These are phyloP conservation scores for Diadumene lineata DNA, from an alignment of 92 coral and sea anemone genomes.

Conservation along the genomic window DNA sequence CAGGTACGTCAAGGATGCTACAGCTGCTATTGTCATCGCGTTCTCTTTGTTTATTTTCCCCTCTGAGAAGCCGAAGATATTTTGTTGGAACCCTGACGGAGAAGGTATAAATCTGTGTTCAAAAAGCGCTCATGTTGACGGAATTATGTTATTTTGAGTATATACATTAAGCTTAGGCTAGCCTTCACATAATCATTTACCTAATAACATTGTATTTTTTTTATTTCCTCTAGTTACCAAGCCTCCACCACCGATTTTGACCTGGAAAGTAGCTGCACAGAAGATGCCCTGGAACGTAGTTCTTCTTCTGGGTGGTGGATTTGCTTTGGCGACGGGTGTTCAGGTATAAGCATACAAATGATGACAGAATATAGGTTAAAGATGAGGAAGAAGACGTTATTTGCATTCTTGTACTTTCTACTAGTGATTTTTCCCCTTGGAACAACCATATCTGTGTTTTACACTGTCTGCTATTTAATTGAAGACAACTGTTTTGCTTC, in stretches of 20 bases:
- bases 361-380: too few species aligned
- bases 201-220: too few species aligned
- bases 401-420: too few species aligned
- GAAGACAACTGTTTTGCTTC: too few species aligned
- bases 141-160: too few species aligned
- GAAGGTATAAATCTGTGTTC: constrained; percentile 43
- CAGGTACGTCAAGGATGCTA: constrained; percentile 88
- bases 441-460: too few species aligned
- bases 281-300: constrained; percentile 89
- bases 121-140: too few species aligned
- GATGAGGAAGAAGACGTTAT: too few species aligned
- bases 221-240: constrained; percentile 47
- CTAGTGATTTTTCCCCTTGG: too few species aligned
- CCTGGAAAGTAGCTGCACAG: constrained; percentile 69
- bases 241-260: constrained; percentile 66
- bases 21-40: constrained; percentile 81
- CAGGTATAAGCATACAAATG: constrained; percentile 72
- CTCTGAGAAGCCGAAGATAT: constrained; percentile 73
- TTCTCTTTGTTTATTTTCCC: constrained; percentile 88
- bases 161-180: too few species aligned
- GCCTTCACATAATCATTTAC: too few species aligned
- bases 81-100: constrained; percentile 64
- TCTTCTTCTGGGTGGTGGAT: constrained; percentile 81
- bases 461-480: too few species aligned
- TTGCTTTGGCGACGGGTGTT: constrained; percentile 87